Evolutionary conservation across 2,797 vertebrate species (phyloP), one percentile per base, ranked within the genome.

Genomic region (Acestrorhynchus altus): DNA sequence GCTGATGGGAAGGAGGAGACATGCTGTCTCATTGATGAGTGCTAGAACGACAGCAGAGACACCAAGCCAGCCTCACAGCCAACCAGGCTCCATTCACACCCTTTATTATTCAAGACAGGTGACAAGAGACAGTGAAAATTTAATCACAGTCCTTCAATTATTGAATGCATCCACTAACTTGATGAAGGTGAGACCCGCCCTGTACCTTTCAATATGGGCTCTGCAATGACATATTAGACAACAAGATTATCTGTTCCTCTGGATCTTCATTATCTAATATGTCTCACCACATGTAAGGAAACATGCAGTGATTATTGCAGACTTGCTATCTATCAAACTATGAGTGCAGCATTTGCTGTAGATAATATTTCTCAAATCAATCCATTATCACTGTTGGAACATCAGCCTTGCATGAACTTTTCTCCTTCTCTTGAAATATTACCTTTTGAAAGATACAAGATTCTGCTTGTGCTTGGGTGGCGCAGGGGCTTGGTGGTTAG

Each of bases 81-180:
- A 52, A 52, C 22, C 71, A 51, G 61, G 47, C 51, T 63, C 72
- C 71, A 77, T 77, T 72, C 24, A 78, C 72, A 78, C 75, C 46
- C 47, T 78, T 46, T 71, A 49, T 76, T 68, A 83, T 63, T 74
- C 70, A 81, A 54, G 22, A 68, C 60, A 68, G 46, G 75, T 68
- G 72, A 81, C 78, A 75, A 71, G 54, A 75, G 79, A 60, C 61
- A 78, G 51, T 61, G 49, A 69, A 68, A 68, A 81, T 76, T 61
- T 72, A 81, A 78, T 81, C 76, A 66, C 66, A 57, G 12, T 18
- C 72, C 65, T 78, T 65, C 44, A 40, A 44, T 81, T 81, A 81
- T 68, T 81, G 52, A 75, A 76, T 66, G 60, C 61, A 72, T 54
- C 24, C 44, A 22, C 63, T 80, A 77, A 70, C 64, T 59, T 70